A percentile compares a stretch with the other conserved stretches of the same genome.
Evolutionary conservation across 2,888 invertebrate species (phyloP).

Genomic region (Leptinotarsa tumamoca): DNA sequence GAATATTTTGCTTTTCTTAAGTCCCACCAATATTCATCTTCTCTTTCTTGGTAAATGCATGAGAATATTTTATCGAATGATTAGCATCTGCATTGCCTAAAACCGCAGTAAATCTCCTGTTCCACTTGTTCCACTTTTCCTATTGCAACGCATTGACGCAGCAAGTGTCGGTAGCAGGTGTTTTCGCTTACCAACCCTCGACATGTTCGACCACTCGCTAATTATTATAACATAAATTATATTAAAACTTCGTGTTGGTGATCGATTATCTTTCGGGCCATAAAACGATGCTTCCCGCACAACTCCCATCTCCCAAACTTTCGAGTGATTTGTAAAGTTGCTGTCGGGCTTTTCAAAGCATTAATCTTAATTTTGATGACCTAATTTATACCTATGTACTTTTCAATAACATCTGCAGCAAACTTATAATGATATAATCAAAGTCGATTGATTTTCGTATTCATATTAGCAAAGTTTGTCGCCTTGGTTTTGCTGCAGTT

Average conservation of each 20-base stretch:
- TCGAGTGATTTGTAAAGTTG: slow-evolving; percentile 43
- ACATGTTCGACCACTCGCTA: slow-evolving; percentile 60
- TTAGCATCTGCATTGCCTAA: background rate
- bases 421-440: slow-evolving; percentile 10
- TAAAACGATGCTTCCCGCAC: slow-evolving; percentile 32
- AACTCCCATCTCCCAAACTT: slow-evolving; percentile 30
- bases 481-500: background rate
- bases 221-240: slow-evolving; percentile 65
- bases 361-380: slow-evolving; percentile 52
- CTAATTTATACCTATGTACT: slow-evolving; percentile 15
- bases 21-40: no score
- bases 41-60: no score
- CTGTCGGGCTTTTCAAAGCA: slow-evolving; percentile 37
- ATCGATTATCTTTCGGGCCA: slow-evolving; percentile 60
- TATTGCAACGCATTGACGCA: slow-evolving; percentile 38
- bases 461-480: background rate
- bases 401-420: slow-evolving; percentile 14
- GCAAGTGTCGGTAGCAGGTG: slow-evolving; percentile 61
- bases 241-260: slow-evolving; percentile 61
- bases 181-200: slow-evolving; percentile 51
- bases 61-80: no score
- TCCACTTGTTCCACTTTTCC: background rate
- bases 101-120: background rate
- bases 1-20: no score
- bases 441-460: slow-evolving; percentile 1